Conservation (phyloP, 2,797 vertebrate genomes). For the Odontamblyopus rebecca region DNA sequence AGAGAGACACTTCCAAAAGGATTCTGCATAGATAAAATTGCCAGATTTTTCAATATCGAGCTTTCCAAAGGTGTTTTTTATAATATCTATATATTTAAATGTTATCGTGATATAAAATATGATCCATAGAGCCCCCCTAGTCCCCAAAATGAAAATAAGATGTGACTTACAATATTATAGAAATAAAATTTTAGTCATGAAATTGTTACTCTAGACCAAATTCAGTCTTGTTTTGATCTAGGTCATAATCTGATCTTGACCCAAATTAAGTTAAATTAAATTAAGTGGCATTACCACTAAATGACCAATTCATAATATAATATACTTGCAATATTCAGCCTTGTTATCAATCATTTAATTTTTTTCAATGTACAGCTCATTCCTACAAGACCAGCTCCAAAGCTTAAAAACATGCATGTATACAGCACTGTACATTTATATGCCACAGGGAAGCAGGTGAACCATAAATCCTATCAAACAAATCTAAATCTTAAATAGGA, state of each 20-base stretch:
- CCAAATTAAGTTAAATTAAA: not conserved
- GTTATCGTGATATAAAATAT: too few species aligned
- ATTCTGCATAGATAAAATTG: too few species aligned
- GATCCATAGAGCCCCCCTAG: not conserved
- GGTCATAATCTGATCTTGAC: not conserved
- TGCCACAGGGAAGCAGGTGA: slow-evolving; percentile 6
- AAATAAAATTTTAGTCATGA: not conserved
- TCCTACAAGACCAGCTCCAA: not conserved
- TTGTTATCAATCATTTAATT: too few species aligned
- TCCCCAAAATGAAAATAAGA: not conserved
- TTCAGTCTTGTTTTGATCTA: not conserved
- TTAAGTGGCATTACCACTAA: not conserved
- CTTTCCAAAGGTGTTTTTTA: too few species aligned
- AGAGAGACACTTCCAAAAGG: too few species aligned
- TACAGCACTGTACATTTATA: slow-evolving; percentile 11
- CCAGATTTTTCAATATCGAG: too few species aligned
- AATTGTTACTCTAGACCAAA: not conserved
- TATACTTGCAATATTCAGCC: not conserved
- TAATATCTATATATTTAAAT: too few species aligned
- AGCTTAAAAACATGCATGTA: not conserved
- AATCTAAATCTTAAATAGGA: slow-evolving; percentile 16
- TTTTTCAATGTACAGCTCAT: not conserved
- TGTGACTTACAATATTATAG: not conserved
- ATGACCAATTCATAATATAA: not conserved
- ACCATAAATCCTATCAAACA: slow-evolving; percentile 11